Evolutionary conservation across 2,888 invertebrate species (phyloP), one percentile per base, ranked within the genome.

Genomic region (Limnephilus auricula): DNA sequence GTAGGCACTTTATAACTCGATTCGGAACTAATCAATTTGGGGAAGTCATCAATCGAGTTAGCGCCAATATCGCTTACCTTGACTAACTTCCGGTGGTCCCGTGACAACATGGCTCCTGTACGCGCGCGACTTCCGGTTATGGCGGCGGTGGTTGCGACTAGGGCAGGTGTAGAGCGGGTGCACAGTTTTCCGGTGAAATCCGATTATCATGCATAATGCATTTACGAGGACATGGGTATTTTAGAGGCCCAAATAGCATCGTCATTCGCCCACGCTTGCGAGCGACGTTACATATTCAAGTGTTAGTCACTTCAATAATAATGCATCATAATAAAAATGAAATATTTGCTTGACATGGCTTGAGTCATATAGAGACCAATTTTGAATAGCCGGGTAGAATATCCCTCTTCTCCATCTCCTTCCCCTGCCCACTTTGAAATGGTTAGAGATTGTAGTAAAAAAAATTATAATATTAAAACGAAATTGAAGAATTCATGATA

Each of bases 181-280:
- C 78, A 40, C 82, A 65, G 84, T 90, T 90, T 45, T 65, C 78
- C 78, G 30, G 40, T 65, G 50, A 78, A 85, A 90, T 84, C 34
- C n/a, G 90, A 90, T 90, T 90, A 90, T 37, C 83, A 85, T 84
- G 90, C 90, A 84, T 90, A 84, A 90, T 90, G 84, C 90, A 78
- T 90, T 78, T 84, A 84, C 40, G 30, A 45, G 45, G 89, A 89
- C 65, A 31, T 34, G 34, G 84, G 34, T 90, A 84, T 78, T 78
- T 84, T 78, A n/a, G 65, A 79, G 34, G 40, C 65, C 65, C 31
- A 30, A 45, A 65, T 30, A 87, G 50, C 32, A 2, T 87, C 65
- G 30, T 18, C 31, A 31, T 45, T 65, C 30, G n/a, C 45, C 80
- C 25, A n/a, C 25, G 65, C n/a, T 25, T 9, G 65, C n/a, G 9